Conservation (phyloP, 2,797 vertebrate species). For the Sphaeramia orbicularis region DNA sequence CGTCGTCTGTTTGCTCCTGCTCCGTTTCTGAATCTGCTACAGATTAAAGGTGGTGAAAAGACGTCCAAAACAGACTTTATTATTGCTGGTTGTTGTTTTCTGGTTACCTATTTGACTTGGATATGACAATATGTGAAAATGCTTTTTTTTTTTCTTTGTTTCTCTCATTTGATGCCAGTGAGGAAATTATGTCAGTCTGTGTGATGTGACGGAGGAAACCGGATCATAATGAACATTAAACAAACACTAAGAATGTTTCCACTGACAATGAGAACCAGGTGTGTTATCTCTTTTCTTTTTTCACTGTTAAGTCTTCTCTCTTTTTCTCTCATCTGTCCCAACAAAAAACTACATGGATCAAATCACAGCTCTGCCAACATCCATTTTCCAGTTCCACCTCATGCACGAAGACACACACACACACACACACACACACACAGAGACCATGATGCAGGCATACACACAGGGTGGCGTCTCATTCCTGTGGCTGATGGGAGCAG, state of each 20-base stretch:
- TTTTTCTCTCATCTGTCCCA: constrained; percentile 22
- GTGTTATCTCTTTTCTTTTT: constrained; percentile 37
- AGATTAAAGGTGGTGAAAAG: constrained; percentile 44
- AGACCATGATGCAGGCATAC: constrained; percentile 42
- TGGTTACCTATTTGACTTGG: constrained; percentile 30
- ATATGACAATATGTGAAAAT: constrained; percentile 14
- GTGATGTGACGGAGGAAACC: not conserved
- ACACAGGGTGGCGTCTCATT: constrained; percentile 70
- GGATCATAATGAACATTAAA: constrained; percentile 14
- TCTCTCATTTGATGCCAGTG: not conserved
- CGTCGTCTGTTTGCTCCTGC: constrained; percentile 26
- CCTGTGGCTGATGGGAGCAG: constrained; percentile 74
- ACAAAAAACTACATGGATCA: constrained; percentile 44
- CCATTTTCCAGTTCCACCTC: constrained; percentile 47
- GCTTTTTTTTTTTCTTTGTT: not conserved
- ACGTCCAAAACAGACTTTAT: constrained; percentile 13
- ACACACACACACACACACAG: constrained; percentile 38
- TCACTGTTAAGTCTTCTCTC: constrained; percentile 10
- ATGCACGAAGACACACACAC: constrained; percentile 43
- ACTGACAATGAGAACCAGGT: constrained; percentile 24
- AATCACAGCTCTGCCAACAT: constrained; percentile 60
- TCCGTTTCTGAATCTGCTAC: constrained; percentile 41
- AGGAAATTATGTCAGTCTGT: too few relatives aligned
- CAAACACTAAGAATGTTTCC: constrained; percentile 22
- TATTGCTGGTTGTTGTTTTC: constrained; percentile 24